Conservation (phyloP, 2,113 vertebrate species). For the Chrysemys picta region DNA sequence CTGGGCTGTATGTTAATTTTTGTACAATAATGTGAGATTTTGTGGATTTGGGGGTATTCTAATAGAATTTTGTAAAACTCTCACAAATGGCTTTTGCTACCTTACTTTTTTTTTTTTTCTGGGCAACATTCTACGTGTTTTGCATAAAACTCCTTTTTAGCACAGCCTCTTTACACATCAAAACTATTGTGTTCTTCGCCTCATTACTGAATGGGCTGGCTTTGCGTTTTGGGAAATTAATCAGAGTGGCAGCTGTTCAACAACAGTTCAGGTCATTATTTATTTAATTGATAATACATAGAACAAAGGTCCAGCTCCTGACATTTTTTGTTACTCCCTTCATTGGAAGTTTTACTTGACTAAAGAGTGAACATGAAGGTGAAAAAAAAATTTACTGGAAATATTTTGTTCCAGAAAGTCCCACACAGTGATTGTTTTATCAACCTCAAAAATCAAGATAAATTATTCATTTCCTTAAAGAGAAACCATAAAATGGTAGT, state of each 20-base stretch:
- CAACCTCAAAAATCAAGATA: constrained; percentile 50
- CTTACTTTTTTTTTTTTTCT: not conserved
- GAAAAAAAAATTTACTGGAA: constrained; percentile 67
- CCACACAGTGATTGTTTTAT: constrained; percentile 26
- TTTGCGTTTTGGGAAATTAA: not conserved
- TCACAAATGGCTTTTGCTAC: not conserved
- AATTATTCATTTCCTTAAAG: constrained; percentile 69
- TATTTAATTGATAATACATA: not conserved
- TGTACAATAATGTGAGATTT: not conserved
- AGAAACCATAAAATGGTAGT: constrained; percentile 70
- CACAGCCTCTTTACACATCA: not conserved
- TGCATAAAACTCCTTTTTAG: not conserved
- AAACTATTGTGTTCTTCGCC: not conserved
- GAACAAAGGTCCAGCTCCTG: not conserved
- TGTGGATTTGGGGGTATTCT: not conserved
- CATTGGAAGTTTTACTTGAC: not conserved
- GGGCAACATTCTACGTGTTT: not conserved
- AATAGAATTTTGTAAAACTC: not conserved
- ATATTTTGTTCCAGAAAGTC: constrained; percentile 32
- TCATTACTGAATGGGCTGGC: not conserved
- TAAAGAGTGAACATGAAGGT: not conserved
- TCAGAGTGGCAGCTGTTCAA: accelerated
- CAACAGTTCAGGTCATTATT: not conserved
- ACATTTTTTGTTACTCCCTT: not conserved
- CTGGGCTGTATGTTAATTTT: not conserved